These are phyloP conservation scores for Orchesella cincta DNA, from an alignment of 1,140 invertebrate species.

Conservation along the genomic window DNA sequence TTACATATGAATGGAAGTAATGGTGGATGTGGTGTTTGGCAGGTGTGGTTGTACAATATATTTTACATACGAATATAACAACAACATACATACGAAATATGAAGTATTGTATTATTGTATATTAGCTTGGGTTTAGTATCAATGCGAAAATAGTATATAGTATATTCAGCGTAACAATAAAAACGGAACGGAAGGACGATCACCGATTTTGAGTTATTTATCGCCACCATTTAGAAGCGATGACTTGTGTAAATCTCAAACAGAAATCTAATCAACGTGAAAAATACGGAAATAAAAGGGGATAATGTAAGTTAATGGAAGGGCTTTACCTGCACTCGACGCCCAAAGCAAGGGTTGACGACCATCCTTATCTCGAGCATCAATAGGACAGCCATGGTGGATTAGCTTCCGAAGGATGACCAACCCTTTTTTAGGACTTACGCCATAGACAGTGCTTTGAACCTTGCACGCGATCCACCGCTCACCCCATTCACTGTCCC, in stretches of 20 bases:
- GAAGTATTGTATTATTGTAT: no score
- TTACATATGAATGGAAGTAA: background rate
- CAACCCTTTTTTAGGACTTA: slow-evolving; percentile 61
- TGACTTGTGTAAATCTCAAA: background rate
- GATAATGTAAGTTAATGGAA: no score
- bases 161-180: no score
- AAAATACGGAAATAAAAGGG: no score
- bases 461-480: slow-evolving; percentile 55
- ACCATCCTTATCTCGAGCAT: slow-evolving; percentile 85
- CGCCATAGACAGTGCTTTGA: slow-evolving; percentile 45
- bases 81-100: background rate
- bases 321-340: slow-evolving; percentile 89
- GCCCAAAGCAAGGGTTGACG: slow-evolving; percentile 94
- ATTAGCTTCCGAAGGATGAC: slow-evolving; percentile 82
- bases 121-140: no score
- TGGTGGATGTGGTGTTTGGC: background rate
- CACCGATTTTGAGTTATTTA: no score
- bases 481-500: slow-evolving; percentile 57
- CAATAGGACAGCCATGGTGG: slow-evolving; percentile 74
- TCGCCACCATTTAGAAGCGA: background rate
- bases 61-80: background rate
- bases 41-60: background rate
- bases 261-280: no score
- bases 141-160: background rate
- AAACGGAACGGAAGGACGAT: no score